Conservation (phyloP, 2,113 vertebrate species). For the Hippolais icterina region DNA sequence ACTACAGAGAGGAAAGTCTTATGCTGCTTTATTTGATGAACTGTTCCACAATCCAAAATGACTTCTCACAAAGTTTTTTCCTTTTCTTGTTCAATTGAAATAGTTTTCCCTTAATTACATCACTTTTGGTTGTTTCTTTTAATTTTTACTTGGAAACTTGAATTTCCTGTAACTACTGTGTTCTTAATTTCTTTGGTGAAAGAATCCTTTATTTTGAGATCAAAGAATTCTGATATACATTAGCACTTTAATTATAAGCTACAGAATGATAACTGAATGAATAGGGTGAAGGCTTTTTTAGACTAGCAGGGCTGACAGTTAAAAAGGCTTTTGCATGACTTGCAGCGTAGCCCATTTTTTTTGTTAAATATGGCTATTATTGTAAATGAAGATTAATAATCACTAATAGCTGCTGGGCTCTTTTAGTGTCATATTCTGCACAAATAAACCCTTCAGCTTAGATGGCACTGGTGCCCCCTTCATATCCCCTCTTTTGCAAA, state of each 20-base stretch:
- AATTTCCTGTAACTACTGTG: not conserved
- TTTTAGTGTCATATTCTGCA: not conserved
- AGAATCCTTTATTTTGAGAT: conserved; percentile 49
- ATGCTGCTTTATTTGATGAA: not conserved
- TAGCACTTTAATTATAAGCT: not conserved
- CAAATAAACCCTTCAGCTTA: not conserved
- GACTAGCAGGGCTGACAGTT: conserved; percentile 24
- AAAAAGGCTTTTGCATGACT: conserved; percentile 23
- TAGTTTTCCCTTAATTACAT: not conserved
- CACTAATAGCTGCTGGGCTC: conserved; percentile 4
- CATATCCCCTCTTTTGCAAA: not conserved
- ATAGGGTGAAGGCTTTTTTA: not conserved
- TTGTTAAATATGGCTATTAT: conserved; percentile 48
- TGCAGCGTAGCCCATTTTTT: not conserved
- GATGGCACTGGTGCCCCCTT: not conserved
- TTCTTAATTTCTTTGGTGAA: conserved; percentile 32
- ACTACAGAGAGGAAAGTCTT: not conserved
- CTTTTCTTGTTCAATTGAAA: not conserved
- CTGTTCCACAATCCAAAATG: not conserved
- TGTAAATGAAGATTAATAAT: conserved; percentile 58
- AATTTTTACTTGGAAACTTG: not conserved
- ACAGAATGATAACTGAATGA: not conserved
- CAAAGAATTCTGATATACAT: conserved; percentile 39
- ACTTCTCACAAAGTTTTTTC: not conserved
- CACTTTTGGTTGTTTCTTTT: conserved; percentile 12